These are phyloP conservation scores for Chrysochloris asiatica DNA, from an alignment of 2,113 vertebrate species.

Conservation along the genomic window DNA sequence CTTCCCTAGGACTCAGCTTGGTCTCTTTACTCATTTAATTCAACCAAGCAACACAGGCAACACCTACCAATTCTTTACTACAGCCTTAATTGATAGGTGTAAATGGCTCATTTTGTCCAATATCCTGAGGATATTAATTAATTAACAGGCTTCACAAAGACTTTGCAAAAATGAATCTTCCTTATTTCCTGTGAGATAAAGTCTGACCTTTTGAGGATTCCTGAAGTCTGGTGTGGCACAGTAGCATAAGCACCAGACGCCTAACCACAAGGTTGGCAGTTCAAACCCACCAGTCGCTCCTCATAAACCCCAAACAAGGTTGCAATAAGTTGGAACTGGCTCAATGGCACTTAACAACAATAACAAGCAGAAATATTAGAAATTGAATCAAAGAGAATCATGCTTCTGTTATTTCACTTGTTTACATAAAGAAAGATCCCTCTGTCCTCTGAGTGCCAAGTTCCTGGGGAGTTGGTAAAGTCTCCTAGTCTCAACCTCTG, in stretches of 20 bases:
- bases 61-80: neutral
- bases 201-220: neutral
- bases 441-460: neutral
- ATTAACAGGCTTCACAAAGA: neutral
- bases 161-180: neutral
- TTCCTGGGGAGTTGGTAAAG: neutral
- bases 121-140: neutral
- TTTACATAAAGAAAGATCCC: neutral
- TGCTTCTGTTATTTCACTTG: neutral
- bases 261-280: too few relatives aligned
- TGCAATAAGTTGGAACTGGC: too few relatives aligned
- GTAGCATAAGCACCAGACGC: too few relatives aligned
- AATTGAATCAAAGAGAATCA: constrained; percentile 11
- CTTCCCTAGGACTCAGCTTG: neutral
- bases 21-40: neutral
- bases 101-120: neutral
- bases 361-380: neutral
- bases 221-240: neutral
- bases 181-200: neutral
- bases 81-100: neutral
- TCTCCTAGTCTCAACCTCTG: neutral
- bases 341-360: too few relatives aligned
- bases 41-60: neutral
- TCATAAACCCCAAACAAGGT: too few relatives aligned
- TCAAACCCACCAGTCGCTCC: too few relatives aligned